phyloP scores from a whole-genome alignment of 2,888 invertebrate genomes.

The Tenthredo amoena region DNA sequence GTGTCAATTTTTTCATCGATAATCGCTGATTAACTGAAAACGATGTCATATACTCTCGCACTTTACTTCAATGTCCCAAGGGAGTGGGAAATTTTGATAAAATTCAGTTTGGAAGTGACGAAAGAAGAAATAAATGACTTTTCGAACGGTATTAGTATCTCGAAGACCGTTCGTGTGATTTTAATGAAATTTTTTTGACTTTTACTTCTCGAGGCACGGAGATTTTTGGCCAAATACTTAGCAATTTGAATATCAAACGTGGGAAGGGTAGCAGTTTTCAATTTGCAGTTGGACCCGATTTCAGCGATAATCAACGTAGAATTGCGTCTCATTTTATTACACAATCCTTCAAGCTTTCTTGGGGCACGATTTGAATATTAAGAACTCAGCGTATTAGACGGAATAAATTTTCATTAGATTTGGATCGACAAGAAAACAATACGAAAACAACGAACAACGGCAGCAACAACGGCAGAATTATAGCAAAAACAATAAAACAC shows the following conservation, averaged over 20 bases:
- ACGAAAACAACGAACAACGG: conserved; percentile 41
- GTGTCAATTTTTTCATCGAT: background rate
- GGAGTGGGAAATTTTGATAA: background rate
- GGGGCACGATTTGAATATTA: background rate
- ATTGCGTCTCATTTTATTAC: background rate
- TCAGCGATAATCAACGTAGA: background rate
- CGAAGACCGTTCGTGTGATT: too few species aligned
- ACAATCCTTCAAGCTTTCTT: background rate
- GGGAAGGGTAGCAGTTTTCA: background rate
- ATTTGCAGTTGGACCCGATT: background rate
- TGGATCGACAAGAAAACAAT: background rate
- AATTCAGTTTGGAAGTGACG: too few species aligned
- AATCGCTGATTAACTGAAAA: background rate
- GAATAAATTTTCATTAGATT: background rate
- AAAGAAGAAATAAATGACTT: too few species aligned
- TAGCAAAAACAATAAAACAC: background rate
- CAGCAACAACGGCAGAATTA: conserved; percentile 30
- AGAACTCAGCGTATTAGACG: background rate
- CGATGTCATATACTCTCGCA: background rate
- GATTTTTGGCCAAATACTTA: background rate
- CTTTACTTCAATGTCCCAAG: background rate
- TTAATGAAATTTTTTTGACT: background rate
- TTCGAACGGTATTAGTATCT: too few species aligned
- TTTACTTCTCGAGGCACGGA: background rate
- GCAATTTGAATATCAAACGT: background rate